phyloP scores from a whole-genome alignment of 2,888 invertebrate genomes.

The Acheta domesticus region DNA sequence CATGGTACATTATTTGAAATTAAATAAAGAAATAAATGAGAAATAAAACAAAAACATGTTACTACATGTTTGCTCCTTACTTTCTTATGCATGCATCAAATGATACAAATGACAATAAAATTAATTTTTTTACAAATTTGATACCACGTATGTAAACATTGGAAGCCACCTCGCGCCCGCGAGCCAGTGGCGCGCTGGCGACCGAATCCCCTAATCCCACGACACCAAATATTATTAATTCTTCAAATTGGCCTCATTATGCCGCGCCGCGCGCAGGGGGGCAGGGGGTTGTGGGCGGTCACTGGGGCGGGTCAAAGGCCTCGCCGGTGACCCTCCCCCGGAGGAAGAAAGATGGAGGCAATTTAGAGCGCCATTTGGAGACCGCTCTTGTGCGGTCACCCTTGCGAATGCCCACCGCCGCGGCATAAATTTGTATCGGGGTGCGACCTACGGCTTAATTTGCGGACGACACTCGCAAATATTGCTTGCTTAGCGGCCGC shows the following conservation, averaged over 20 bases:
- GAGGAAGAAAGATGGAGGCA: neutral
- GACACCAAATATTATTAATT: neutral
- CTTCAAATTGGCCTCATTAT: neutral
- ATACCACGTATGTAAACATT: too few relatives aligned
- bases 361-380: slow-evolving; percentile 5
- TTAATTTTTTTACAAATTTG: too few relatives aligned
- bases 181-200: too few relatives aligned
- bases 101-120: too few relatives aligned
- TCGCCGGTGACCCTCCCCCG: neutral
- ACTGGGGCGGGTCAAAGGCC: neutral
- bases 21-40: too few relatives aligned
- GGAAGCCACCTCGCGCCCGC: too few relatives aligned
- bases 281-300: neutral
- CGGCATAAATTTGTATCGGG: neutral
- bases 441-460: neutral
- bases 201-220: too few relatives aligned
- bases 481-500: neutral
- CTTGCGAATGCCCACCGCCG: neutral
- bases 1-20: too few relatives aligned
- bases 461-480: neutral
- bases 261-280: neutral
- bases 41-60: too few relatives aligned
- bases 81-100: too few relatives aligned
- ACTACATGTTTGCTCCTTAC: too few relatives aligned
- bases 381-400: neutral